Evolutionary conservation across 1,140 invertebrate genomes (phyloP).

Genomic region (Vollenhovia emeryi): DNA sequence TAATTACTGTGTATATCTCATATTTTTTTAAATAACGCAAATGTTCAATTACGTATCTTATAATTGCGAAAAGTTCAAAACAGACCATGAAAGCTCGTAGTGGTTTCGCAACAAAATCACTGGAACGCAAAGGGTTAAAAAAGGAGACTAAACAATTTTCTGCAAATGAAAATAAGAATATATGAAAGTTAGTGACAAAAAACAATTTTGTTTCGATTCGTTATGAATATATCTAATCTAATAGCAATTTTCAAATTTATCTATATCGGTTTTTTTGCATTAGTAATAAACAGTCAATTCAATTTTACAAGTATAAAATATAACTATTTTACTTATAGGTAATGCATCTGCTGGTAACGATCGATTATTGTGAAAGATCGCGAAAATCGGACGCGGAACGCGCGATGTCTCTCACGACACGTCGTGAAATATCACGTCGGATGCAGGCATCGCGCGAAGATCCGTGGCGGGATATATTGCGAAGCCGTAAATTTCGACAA

Average conservation of each 20-base stretch:
- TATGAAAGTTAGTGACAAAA: background rate
- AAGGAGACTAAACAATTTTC: background rate
- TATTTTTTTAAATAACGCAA: too few species aligned
- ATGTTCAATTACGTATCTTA: too few species aligned
- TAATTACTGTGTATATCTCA: too few species aligned
- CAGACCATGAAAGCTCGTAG: too few species aligned
- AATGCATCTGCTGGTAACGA: background rate
- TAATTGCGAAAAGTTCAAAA: too few species aligned
- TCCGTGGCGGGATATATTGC: background rate
- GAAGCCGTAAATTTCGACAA: slow-evolving; percentile 17
- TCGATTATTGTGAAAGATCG: slow-evolving; percentile 1
- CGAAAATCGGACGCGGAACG: background rate
- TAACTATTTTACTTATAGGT: background rate
- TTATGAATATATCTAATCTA: too few species aligned
- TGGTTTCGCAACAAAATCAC: too few species aligned
- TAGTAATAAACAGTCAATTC: background rate
- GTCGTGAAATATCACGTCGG: slow-evolving; percentile 31
- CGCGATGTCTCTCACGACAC: background rate
- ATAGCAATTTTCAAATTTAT: background rate
- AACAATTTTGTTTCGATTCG: background rate
- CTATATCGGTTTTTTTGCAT: too few species aligned
- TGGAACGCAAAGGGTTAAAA: too few species aligned
- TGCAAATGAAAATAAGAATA: background rate
- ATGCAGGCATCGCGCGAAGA: slow-evolving; percentile 21
- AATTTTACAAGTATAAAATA: background rate